Percentiles rank a stretch among this genome's conserved stretches.
phyloP scores from a whole-genome alignment of 2,888 invertebrate species.

The Sinopyrophorus schimmeli region DNA sequence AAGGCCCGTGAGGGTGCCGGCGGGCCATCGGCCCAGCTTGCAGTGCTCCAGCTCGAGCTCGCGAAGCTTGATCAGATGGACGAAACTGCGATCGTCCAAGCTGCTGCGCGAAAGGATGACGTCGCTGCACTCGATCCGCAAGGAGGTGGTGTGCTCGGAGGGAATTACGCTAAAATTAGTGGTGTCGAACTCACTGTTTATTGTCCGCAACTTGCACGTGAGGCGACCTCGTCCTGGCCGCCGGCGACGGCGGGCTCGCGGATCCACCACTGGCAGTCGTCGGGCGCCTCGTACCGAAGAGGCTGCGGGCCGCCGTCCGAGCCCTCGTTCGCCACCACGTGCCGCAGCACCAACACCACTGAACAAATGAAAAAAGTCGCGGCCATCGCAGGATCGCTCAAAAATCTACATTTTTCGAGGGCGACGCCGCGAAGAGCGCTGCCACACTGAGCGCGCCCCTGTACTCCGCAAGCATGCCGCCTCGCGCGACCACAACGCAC shows the following conservation, averaged over 20 bases:
- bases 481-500: no score
- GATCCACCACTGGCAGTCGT: slow-evolving; percentile 82
- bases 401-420: no score
- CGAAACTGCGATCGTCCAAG: slow-evolving; percentile 75
- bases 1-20: slow-evolving; percentile 77
- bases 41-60: slow-evolving; percentile 84
- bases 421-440: slow-evolving; percentile 35
- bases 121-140: slow-evolving; percentile 79
- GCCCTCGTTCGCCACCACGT: slow-evolving; percentile 29
- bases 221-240: slow-evolving; percentile 71
- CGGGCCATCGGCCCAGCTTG: slow-evolving; percentile 82
- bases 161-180: slow-evolving; percentile 88
- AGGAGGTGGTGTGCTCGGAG: slow-evolving; percentile 77
- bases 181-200: slow-evolving; percentile 85
- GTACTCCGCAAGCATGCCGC: no score
- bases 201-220: slow-evolving; percentile 78
- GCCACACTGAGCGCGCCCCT: slow-evolving; percentile 38
- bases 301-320: slow-evolving; percentile 49
- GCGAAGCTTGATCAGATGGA: slow-evolving; percentile 77
- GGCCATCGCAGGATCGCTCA: slow-evolving; percentile 20
- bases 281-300: slow-evolving; percentile 77
- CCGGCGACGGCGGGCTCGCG: slow-evolving; percentile 62
- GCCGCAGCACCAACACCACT: slow-evolving; percentile 22
- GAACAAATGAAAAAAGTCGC: slow-evolving; percentile 23
- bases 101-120: slow-evolving; percentile 80